These are phyloP conservation scores for Heliconius hortense DNA, from an alignment of 2,888 invertebrate species.

Conservation along the genomic window DNA sequence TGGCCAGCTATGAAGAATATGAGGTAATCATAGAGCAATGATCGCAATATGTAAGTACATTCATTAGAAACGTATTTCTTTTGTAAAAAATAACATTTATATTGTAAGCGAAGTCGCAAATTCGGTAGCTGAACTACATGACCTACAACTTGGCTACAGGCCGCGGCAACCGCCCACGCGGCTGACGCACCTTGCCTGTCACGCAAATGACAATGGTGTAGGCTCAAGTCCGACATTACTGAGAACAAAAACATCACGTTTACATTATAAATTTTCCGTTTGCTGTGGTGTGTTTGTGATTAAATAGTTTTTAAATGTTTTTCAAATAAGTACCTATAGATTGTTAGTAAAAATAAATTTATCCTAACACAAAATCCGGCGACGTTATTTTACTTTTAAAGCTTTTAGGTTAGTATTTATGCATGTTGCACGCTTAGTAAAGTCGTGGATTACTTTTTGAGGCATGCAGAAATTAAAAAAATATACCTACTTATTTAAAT, in stretches of 20 bases:
- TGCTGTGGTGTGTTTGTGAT: background rate
- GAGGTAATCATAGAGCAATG: slow-evolving; percentile 35
- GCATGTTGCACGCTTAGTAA: too few relatives aligned
- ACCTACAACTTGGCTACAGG: slow-evolving; percentile 44
- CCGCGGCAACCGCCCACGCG: slow-evolving; percentile 43
- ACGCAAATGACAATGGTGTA: slow-evolving; percentile 45
- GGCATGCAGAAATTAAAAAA: too few relatives aligned
- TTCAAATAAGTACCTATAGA: background rate
- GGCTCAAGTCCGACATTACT: slow-evolving; percentile 35
- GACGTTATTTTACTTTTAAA: too few relatives aligned
- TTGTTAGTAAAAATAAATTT: background rate
- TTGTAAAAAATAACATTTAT: slow-evolving; percentile 26
- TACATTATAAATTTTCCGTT: slow-evolving; percentile 26
- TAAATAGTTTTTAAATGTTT: slow-evolving; percentile 3
- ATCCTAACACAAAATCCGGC: too few relatives aligned
- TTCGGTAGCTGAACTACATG: slow-evolving; percentile 38
- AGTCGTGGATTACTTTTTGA: too few relatives aligned
- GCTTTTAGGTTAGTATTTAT: too few relatives aligned
- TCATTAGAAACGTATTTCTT: slow-evolving; percentile 21
- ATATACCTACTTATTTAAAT: too few relatives aligned
- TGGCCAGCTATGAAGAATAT: slow-evolving; percentile 36
- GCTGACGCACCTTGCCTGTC: slow-evolving; percentile 45
- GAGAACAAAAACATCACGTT: slow-evolving; percentile 26
- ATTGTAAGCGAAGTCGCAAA: slow-evolving; percentile 24
- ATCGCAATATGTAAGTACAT: slow-evolving; percentile 27